Evolutionary conservation across 2,888 invertebrate genomes (phyloP).

Genomic region (Leucophenga montana): DNA sequence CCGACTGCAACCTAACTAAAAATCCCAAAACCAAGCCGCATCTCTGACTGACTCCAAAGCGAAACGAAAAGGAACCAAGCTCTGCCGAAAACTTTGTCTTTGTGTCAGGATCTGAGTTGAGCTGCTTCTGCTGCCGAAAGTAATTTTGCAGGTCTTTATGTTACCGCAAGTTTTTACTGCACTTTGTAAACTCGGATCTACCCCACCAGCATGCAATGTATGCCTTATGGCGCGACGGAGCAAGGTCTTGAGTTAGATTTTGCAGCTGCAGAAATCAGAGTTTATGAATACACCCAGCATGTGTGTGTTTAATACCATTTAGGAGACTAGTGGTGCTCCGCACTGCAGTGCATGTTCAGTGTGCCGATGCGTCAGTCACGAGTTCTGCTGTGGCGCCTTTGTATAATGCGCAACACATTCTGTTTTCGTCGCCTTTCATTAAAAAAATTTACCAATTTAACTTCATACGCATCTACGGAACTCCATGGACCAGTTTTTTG

Average conservation of each 20-base stretch:
- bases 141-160: constrained; percentile 62
- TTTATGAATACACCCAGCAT: constrained; percentile 52
- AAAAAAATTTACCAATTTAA: constrained; percentile 50
- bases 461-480: constrained; percentile 41
- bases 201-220: constrained; percentile 21
- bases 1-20: constrained; percentile 47
- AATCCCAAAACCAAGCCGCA: constrained; percentile 64
- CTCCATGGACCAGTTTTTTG: constrained; percentile 54
- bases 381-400: not conserved
- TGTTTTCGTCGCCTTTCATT: constrained; percentile 4
- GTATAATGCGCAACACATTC: constrained; percentile 6
- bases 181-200: constrained; percentile 53
- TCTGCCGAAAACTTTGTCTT: constrained; percentile 58
- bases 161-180: constrained; percentile 66
- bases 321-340: not conserved
- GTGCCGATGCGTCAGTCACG: too few relatives aligned
- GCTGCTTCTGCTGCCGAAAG: constrained; percentile 47
- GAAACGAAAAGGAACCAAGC: constrained; percentile 6
- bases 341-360: not conserved
- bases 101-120: constrained; percentile 34
- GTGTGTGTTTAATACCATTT: constrained; percentile 8
- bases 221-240: constrained; percentile 35
- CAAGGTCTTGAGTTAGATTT: constrained; percentile 45
- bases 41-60: constrained; percentile 33
- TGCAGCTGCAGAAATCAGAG: constrained; percentile 45